Conservation (phyloP, 1,140 invertebrate species). For the Planococcus citri region DNA sequence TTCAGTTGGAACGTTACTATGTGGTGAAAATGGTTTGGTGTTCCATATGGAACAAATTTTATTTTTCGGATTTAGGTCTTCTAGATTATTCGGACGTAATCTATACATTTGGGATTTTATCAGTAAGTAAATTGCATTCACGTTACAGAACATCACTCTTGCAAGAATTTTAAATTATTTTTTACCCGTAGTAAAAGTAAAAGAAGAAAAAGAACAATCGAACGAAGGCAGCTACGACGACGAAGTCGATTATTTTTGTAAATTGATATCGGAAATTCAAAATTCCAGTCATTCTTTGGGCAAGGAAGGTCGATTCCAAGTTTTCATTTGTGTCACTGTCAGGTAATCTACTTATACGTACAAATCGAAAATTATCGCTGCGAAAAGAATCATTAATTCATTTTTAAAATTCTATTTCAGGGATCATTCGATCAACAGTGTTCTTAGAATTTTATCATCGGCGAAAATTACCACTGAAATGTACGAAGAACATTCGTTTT, state of each 20-base stretch:
- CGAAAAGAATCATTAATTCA: too few relatives aligned
- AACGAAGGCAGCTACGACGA: slow-evolving; percentile 23
- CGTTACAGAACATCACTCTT: background rate
- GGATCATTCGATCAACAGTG: slow-evolving; percentile 80
- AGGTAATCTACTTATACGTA: too few relatives aligned
- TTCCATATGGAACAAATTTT: slow-evolving; percentile 88
- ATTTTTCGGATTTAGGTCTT: slow-evolving; percentile 81
- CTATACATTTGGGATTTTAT: slow-evolving; percentile 98
- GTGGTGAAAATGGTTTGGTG: slow-evolving; percentile 87
- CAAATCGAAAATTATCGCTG: slow-evolving; percentile 11
- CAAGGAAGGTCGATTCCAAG: slow-evolving; percentile 96
- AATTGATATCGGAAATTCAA: slow-evolving; percentile 26
- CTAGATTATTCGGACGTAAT: slow-evolving; percentile 82
- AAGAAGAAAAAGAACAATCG: slow-evolving; percentile 44
- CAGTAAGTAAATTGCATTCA: slow-evolving; percentile 44
- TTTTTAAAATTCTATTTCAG: slow-evolving; percentile 41
- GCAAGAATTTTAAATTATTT: slow-evolving; percentile 8
- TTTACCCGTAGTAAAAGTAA: slow-evolving; percentile 48
- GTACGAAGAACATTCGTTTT: slow-evolving; percentile 92
- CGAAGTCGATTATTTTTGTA: slow-evolving; percentile 25
- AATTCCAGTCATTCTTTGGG: slow-evolving; percentile 72
- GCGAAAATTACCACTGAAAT: slow-evolving; percentile 74
- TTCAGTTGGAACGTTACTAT: slow-evolving; percentile 73
- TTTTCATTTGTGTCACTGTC: slow-evolving; percentile 84
- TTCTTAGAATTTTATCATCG: slow-evolving; percentile 81